Percentiles rank a stretch among this genome's conserved stretches.
phyloP scores from a whole-genome alignment of 2,797 vertebrate genomes.

The Chrysocyon brachyurus region DNA sequence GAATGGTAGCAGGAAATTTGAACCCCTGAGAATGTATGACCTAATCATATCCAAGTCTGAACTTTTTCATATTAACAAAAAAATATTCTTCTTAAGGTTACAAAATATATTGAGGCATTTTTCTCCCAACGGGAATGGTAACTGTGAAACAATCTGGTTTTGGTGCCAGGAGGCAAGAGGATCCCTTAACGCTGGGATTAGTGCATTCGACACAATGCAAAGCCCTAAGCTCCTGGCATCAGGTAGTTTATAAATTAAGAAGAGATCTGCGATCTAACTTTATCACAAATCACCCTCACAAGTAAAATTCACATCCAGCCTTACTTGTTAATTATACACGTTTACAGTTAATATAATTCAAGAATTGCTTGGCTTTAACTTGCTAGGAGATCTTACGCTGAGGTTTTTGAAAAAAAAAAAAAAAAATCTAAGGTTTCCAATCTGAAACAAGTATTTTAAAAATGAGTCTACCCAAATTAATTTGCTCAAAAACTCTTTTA shows the following conservation, averaged over 20 bases:
- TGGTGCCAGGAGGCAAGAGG: conserved; percentile 71
- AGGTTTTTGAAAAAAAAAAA: conserved; percentile 48
- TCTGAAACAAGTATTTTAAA: conserved; percentile 68
- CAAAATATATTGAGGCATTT: conserved; percentile 81
- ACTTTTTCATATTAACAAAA: conserved; percentile 77
- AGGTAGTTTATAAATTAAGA: conserved; percentile 61
- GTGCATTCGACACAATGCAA: conserved; percentile 15
- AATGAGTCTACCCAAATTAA: conserved; percentile 40
- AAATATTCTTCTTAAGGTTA: conserved; percentile 78
- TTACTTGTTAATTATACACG: conserved; percentile 36
- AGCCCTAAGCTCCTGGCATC: conserved; percentile 59
- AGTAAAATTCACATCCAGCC: conserved; percentile 46
- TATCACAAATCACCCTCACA: conserved; percentile 69
- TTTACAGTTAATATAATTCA: conserved; percentile 47
- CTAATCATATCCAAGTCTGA: conserved; percentile 81
- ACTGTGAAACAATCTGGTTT: conserved; percentile 78
- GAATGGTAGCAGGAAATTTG: conserved; percentile 81
- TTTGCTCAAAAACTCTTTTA: conserved; percentile 57
- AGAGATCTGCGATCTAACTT: neutral
- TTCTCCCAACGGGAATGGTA: conserved; percentile 70
- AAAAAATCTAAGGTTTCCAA: conserved; percentile 73
- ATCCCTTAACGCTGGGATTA: neutral
- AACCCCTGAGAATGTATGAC: conserved; percentile 87
- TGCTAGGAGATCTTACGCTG: conserved; percentile 54
- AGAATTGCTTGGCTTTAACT: conserved; percentile 66